Conservation (phyloP, 1,140 invertebrate species). For the Temnothorax curvispinosus region DNA sequence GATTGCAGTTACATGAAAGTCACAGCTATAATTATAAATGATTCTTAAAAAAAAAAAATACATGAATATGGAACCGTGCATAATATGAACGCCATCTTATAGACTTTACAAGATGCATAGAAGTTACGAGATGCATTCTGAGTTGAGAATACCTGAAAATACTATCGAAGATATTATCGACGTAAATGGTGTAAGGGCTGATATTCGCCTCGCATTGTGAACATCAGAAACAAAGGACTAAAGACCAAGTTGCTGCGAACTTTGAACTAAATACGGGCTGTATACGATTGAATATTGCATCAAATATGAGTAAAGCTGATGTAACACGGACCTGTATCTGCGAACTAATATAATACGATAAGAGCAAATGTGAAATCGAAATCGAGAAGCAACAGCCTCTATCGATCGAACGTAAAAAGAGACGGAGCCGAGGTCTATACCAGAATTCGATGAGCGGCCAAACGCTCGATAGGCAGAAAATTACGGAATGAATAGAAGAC, state of each 20-base stretch:
- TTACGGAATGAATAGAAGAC: slow-evolving; percentile 67
- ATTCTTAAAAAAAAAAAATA: slow-evolving; percentile 3
- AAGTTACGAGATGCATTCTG: slow-evolving; percentile 3
- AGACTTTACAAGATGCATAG: slow-evolving; percentile 1
- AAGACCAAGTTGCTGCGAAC: slow-evolving; percentile 32
- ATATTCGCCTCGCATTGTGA: slow-evolving; percentile 26
- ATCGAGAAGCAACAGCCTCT: slow-evolving; percentile 22
- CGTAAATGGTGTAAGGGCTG: slow-evolving; percentile 2
- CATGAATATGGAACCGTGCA: not conserved
- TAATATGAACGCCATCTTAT: not conserved
- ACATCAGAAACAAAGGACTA: slow-evolving; percentile 25
- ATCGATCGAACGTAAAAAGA: slow-evolving; percentile 22
- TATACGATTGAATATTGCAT: not conserved
- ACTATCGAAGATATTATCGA: slow-evolving; percentile 31
- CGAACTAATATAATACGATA: not conserved
- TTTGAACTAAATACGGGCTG: slow-evolving; percentile 29
- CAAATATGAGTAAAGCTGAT: slow-evolving; percentile 9
- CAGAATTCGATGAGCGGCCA: slow-evolving; percentile 37
- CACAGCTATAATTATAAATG: not conserved
- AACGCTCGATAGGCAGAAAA: slow-evolving; percentile 69
- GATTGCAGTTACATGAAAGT: not conserved
- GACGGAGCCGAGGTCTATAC: not conserved
- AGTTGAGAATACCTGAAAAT: slow-evolving; percentile 4
- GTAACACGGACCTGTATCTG: not conserved
- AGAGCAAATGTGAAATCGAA: not conserved